Conservation (phyloP, 2,888 invertebrate species). For the Microplitis deprimator region DNA sequence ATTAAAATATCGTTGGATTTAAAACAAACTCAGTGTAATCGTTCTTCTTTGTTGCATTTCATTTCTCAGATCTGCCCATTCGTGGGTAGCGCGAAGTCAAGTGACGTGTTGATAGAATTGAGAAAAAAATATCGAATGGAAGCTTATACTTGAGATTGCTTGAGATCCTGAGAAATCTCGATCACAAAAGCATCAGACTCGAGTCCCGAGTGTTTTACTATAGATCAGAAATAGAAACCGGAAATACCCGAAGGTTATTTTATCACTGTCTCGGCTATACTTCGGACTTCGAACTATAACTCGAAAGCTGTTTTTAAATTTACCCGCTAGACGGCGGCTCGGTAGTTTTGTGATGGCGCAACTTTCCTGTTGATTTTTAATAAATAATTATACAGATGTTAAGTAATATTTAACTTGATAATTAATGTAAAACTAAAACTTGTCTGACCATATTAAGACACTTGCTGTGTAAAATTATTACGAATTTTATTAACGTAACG, state of each 20-base stretch:
- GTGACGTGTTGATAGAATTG: constrained; percentile 44
- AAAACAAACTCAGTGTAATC: constrained; percentile 29
- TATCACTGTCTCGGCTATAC: neutral
- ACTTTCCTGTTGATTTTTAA: neutral
- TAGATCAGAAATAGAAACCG: neutral
- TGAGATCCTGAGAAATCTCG: neutral
- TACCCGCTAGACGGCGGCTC: neutral
- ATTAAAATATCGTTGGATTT: neutral
- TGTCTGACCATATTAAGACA: constrained; percentile 34
- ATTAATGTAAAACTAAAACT: constrained; percentile 4
- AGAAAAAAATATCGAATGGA: constrained; percentile 54
- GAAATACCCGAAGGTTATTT: neutral
- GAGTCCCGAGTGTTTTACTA: neutral
- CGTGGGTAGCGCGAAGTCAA: constrained; percentile 52
- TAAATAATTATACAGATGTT: neutral
- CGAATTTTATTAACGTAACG: constrained; percentile 21
- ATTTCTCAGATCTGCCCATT: constrained; percentile 55
- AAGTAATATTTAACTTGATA: neutral
- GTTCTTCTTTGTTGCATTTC: constrained; percentile 59
- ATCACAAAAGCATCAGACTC: neutral
- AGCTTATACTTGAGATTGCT: constrained; percentile 42
- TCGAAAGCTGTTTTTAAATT: neutral
- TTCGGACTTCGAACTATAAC: no score
- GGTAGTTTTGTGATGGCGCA: neutral
- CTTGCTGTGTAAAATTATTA: constrained; percentile 17